Percentiles rank a stretch among this genome's conserved stretches.
Evolutionary conservation across 64 coral and sea anemone genomes (phyloP).

Genomic region (Actinia equina): DNA sequence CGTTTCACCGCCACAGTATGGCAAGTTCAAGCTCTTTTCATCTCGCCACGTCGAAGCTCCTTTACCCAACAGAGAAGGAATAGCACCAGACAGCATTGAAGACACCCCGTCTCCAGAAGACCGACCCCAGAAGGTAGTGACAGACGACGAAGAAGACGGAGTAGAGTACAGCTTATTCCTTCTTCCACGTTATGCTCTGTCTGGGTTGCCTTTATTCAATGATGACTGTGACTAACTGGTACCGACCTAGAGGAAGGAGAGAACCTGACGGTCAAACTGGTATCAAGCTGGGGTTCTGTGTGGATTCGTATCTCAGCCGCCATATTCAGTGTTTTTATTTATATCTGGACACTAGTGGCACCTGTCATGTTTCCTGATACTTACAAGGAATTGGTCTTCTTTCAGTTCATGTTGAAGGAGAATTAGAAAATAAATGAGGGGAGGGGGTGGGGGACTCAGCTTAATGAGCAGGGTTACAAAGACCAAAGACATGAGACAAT

Average conservation of each 20-base stretch:
- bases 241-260: constrained; percentile 89
- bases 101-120: background rate
- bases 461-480: background rate
- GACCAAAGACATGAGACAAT: background rate
- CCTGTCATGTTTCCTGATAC: constrained; percentile 95
- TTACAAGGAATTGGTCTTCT: constrained; percentile 91
- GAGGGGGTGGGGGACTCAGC: too few species aligned
- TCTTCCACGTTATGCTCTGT: constrained; percentile 85
- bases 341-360: constrained; percentile 92
- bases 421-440: background rate
- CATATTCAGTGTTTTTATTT: constrained; percentile 96
- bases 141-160: constrained; percentile 71
- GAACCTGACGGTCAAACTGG: constrained; percentile 78
- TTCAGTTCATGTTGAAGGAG: constrained; percentile 81
- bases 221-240: constrained; percentile 95
- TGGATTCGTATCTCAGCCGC: constrained; percentile 89
- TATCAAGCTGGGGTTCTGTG: constrained; percentile 92
- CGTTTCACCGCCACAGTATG: constrained; percentile 82
- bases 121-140: constrained; percentile 13
- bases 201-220: constrained; percentile 78
- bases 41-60: background rate
- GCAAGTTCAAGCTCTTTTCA: constrained; percentile 63
- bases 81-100: background rate
- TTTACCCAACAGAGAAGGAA: background rate
- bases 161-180: constrained; percentile 93